Percentiles rank a stretch among this genome's conserved stretches.
Conservation (phyloP, 92 coral and sea anemone species). For the Muricea muricata region DNA sequence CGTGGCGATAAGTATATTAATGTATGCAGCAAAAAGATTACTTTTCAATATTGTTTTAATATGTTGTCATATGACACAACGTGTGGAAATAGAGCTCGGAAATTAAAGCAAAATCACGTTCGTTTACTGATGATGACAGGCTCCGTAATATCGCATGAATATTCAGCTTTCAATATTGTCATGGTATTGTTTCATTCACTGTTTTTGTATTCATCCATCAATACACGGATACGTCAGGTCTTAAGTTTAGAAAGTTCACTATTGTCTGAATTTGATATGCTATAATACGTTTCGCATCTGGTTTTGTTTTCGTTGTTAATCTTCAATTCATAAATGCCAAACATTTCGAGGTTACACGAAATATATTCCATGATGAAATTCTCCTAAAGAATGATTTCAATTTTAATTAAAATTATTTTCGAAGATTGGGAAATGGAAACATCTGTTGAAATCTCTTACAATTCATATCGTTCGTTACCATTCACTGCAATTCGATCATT, state of each 20-base stretch:
- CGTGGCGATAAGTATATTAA: background rate
- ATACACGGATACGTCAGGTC: too few relatives aligned
- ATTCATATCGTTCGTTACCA: too few relatives aligned
- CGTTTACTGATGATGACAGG: background rate
- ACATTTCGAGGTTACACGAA: background rate
- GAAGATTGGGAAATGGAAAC: too few relatives aligned
- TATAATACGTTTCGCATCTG: too few relatives aligned
- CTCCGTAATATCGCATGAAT: background rate
- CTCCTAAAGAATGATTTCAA: too few relatives aligned
- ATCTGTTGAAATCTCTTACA: too few relatives aligned
- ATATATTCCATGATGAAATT: too few relatives aligned
- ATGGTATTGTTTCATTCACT: background rate
- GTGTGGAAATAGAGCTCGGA: background rate
- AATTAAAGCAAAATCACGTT: background rate
- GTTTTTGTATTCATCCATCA: background rate
- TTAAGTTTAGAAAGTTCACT: too few relatives aligned
- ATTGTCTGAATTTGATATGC: too few relatives aligned
- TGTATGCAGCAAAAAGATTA: background rate
- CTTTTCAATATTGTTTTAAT: background rate
- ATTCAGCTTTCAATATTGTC: background rate
- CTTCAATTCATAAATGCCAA: background rate
- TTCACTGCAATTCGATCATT: too few relatives aligned
- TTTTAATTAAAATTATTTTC: too few relatives aligned
- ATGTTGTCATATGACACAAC: slow-evolving; percentile 1
- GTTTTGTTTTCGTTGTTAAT: too few relatives aligned